These are phyloP conservation scores for Dasyurus viverrinus DNA, from an alignment of 2,113 vertebrate genomes.

Conservation along the genomic window DNA sequence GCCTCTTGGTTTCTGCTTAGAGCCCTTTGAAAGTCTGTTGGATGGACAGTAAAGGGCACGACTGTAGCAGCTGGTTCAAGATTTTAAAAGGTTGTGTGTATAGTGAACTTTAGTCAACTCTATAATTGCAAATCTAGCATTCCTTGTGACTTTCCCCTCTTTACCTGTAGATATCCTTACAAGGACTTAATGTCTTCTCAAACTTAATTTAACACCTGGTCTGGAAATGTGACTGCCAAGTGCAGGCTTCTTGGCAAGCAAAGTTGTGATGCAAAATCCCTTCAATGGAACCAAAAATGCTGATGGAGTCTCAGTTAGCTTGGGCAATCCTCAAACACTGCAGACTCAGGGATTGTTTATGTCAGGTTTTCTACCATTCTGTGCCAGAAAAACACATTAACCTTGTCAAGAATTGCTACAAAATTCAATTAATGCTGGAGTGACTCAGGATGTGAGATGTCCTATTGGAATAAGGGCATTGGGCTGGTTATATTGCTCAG, in stretches of 20 bases:
- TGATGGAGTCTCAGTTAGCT: slow-evolving; percentile 8
- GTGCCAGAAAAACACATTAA: slow-evolving; percentile 72
- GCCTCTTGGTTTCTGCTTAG: neutral
- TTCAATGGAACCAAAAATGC: neutral
- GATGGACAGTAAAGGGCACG: neutral
- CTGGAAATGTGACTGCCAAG: slow-evolving; percentile 36
- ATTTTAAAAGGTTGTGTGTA: slow-evolving; percentile 45
- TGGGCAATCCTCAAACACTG: slow-evolving; percentile 47
- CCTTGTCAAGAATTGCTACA: slow-evolving; percentile 52
- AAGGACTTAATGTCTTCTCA: slow-evolving; percentile 43
- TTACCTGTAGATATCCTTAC: slow-evolving; percentile 50
- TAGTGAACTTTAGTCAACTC: slow-evolving; percentile 32
- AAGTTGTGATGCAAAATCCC: neutral
- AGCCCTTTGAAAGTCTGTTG: neutral
- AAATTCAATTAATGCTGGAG: slow-evolving; percentile 64
- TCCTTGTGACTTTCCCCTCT: neutral
- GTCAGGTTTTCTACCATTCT: slow-evolving; percentile 57
- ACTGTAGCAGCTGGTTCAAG: neutral
- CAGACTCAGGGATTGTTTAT: slow-evolving; percentile 22
- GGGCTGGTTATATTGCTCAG: neutral
- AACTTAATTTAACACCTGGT: slow-evolving; percentile 64
- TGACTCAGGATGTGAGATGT: slow-evolving; percentile 8
- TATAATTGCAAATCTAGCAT: slow-evolving; percentile 32
- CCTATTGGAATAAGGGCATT: neutral
- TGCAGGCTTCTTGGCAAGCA: slow-evolving; percentile 32